These are phyloP conservation scores for Cephus sareptanus DNA, from an alignment of 2,888 invertebrate species.

Conservation along the genomic window DNA sequence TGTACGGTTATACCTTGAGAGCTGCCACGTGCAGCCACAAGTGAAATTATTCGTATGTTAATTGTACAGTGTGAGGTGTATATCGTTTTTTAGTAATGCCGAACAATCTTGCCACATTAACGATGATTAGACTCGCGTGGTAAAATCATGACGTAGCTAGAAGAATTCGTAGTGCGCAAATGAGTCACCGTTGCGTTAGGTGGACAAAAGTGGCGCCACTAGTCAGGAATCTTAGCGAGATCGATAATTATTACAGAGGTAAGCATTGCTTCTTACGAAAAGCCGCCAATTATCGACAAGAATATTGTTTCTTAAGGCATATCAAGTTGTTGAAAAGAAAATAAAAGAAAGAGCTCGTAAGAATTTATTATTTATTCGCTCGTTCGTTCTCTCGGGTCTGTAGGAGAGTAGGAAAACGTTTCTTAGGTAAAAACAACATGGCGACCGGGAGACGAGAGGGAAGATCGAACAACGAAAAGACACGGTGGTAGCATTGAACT, in stretches of 20 bases:
- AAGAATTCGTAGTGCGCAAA: not conserved
- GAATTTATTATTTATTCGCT: not conserved
- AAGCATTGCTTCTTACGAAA: not conserved
- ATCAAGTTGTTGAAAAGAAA: not conserved
- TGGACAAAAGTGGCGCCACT: not conserved
- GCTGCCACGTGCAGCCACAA: constrained; percentile 36
- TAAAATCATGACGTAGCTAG: not conserved
- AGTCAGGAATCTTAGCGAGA: not conserved
- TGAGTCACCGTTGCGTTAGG: not conserved
- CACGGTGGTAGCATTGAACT: not conserved
- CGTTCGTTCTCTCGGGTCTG: not conserved
- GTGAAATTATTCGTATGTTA: constrained; percentile 51
- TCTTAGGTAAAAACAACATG: not conserved
- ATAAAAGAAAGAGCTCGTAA: not conserved
- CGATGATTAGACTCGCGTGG: not conserved
- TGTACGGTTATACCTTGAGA: not conserved
- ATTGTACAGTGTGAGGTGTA: constrained; percentile 49
- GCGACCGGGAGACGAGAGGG: not conserved
- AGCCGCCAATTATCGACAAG: not conserved
- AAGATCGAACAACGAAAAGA: not conserved
- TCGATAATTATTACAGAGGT: not conserved
- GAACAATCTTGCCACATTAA: constrained; percentile 27
- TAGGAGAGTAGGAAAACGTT: not conserved
- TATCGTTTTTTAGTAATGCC: constrained; percentile 35
- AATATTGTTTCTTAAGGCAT: constrained; percentile 1